Evolutionary conservation across 2,113 vertebrate species (phyloP).

Genomic region (Brachyhypopomus gauderio): DNA sequence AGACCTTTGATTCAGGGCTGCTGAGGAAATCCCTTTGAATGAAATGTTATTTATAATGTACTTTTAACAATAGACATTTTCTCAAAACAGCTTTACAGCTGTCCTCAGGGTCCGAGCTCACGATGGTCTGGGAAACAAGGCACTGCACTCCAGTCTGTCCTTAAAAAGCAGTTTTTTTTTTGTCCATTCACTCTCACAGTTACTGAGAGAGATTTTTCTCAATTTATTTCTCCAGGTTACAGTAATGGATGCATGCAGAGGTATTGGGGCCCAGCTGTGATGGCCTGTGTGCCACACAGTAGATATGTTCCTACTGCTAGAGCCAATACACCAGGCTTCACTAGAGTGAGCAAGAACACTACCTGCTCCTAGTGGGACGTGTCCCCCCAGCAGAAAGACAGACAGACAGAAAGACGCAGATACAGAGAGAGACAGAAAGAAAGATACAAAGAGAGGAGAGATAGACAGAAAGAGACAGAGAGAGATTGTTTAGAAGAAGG

Average conservation of each 20-base stretch:
- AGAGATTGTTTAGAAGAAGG: slow-evolving; percentile 42
- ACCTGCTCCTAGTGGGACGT: slow-evolving; percentile 57
- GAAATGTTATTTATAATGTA: too few relatives aligned
- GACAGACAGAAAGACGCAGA: too few relatives aligned
- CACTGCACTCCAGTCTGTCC: background rate
- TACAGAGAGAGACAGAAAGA: too few relatives aligned
- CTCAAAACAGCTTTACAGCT: too few relatives aligned
- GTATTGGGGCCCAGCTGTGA: slow-evolving; percentile 62
- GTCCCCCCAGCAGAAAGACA: slow-evolving; percentile 17
- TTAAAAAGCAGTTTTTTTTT: slow-evolving; percentile 26
- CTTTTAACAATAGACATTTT: too few relatives aligned
- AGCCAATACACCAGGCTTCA: slow-evolving; percentile 72
- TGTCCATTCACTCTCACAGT: background rate
- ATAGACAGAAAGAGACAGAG: slow-evolving; percentile 12
- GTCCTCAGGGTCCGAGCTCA: background rate
- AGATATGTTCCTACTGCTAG: slow-evolving; percentile 71
- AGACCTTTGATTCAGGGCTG: too few relatives aligned
- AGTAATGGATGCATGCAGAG: slow-evolving; percentile 75
- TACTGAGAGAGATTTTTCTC: slow-evolving; percentile 47
- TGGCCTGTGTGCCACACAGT: slow-evolving; percentile 68
- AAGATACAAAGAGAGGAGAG: too few relatives aligned
- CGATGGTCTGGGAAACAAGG: background rate
- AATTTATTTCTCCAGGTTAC: slow-evolving; percentile 74
- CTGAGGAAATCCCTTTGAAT: too few relatives aligned
- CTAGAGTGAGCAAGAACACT: slow-evolving; percentile 75